phyloP scores from a whole-genome alignment of 1,140 invertebrate genomes.

The Microplitis mediator region DNA sequence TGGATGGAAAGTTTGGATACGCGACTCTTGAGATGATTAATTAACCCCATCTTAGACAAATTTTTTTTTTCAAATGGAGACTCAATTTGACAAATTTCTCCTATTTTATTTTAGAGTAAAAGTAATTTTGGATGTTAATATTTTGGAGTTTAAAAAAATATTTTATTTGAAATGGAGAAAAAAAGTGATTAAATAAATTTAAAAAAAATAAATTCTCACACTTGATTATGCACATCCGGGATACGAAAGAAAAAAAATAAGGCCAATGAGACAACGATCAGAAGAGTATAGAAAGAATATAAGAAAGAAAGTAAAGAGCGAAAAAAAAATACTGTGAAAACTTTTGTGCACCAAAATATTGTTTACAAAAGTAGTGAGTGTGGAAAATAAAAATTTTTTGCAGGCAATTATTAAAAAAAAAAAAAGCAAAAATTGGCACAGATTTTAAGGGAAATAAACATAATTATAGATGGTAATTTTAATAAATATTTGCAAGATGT shows the following conservation, averaged over 20 bases:
- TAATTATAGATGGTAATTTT: not conserved
- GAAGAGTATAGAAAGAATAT: not conserved
- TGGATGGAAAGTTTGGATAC: no score
- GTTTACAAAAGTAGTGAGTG: not conserved
- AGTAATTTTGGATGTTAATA: no score
- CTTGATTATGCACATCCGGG: not conserved
- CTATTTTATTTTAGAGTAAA: no score
- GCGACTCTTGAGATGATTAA: no score
- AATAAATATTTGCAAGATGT: not conserved
- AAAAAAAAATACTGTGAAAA: not conserved
- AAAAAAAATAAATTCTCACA: no score
- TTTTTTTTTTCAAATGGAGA: no score
- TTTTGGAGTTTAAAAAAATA: no score
- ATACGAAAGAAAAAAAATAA: not conserved
- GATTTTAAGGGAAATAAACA: not conserved
- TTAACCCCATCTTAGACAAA: no score
- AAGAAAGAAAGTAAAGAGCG: not conserved
- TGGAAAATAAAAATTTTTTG: not conserved
- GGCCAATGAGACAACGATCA: not conserved
- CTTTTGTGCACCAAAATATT: not conserved
- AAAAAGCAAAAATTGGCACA: not conserved
- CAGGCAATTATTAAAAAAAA: not conserved
- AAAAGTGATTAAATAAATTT: no score
- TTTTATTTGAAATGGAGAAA: no score
- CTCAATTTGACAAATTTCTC: no score